A percentile compares a stretch with the other conserved stretches of the same genome.
Evolutionary conservation across 2,113 vertebrate genomes (phyloP).

Genomic region (Prunella fulvescens): DNA sequence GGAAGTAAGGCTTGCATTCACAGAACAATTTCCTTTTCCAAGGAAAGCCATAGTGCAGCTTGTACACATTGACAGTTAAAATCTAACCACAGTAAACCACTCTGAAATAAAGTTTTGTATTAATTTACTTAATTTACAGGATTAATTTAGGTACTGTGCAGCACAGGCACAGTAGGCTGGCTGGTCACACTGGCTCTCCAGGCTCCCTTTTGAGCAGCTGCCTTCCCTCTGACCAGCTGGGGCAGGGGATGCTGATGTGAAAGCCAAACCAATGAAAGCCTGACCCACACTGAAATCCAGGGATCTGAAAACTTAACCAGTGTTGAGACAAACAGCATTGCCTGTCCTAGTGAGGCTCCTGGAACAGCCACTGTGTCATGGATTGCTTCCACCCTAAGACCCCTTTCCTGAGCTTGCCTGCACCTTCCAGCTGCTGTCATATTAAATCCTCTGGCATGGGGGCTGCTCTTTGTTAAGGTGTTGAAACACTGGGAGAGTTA

Average conservation of each 20-base stretch:
- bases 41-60: neutral
- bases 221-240: neutral
- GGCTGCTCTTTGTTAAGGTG: neutral
- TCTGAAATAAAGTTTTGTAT: neutral
- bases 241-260: neutral
- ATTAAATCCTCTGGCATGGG: neutral
- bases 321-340: neutral
- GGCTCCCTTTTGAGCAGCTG: neutral
- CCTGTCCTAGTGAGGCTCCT: neutral
- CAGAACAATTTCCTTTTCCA: neutral
- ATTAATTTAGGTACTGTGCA: neutral
- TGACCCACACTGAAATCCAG: neutral
- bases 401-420: neutral
- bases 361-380: neutral
- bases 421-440: neutral
- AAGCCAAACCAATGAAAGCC: neutral
- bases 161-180: neutral
- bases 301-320: neutral
- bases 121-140: neutral
- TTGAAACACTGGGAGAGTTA: neutral
- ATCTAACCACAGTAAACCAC: neutral
- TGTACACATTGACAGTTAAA: neutral
- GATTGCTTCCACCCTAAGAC: too few species aligned
- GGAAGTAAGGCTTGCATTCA: neutral
- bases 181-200: neutral